These are phyloP conservation scores for Microplitis demolitor DNA, from an alignment of 1,140 invertebrate genomes.

Conservation along the genomic window DNA sequence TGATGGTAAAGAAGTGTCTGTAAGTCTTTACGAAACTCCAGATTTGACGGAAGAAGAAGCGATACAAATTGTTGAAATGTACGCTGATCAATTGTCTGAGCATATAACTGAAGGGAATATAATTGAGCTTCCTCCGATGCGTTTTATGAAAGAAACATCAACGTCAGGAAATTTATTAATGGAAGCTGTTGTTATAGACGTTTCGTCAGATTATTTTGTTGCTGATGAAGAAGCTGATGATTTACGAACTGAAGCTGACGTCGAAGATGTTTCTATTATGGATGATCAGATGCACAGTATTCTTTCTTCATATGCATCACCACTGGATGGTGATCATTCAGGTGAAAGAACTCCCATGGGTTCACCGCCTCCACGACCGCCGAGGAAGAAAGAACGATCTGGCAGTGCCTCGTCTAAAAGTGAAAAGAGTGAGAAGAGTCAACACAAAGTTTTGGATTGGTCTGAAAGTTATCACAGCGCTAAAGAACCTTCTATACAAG, in stretches of 20 bases:
- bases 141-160: conserved; percentile 87
- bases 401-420: conserved; percentile 44
- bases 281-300: conserved; percentile 66
- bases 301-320: conserved; percentile 48
- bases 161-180: conserved; percentile 84
- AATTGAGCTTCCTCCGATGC: conserved; percentile 83
- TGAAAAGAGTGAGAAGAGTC: conserved; percentile 46
- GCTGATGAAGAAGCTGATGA: conserved; percentile 81
- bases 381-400: conserved; percentile 45
- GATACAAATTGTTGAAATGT: conserved; percentile 90
- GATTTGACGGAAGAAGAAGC: conserved; percentile 91
- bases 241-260: conserved; percentile 79
- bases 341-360: conserved; percentile 26
- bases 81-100: conserved; percentile 88
- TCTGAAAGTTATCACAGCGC: conserved; percentile 58
- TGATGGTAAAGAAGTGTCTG: conserved; percentile 88
- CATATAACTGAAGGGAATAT: conserved; percentile 86
- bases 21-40: conserved; percentile 88
- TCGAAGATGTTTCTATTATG: conserved; percentile 81
- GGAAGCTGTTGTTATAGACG: conserved; percentile 90
- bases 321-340: conserved; percentile 30
- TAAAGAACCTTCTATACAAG: conserved; percentile 40
- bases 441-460: conserved; percentile 28
- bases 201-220: conserved; percentile 81
- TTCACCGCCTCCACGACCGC: conserved; percentile 44